Percentiles rank a stretch among this genome's conserved stretches.
phyloP scores from a whole-genome alignment of 1,140 invertebrate species.

The Temnothorax longispinosus region DNA sequence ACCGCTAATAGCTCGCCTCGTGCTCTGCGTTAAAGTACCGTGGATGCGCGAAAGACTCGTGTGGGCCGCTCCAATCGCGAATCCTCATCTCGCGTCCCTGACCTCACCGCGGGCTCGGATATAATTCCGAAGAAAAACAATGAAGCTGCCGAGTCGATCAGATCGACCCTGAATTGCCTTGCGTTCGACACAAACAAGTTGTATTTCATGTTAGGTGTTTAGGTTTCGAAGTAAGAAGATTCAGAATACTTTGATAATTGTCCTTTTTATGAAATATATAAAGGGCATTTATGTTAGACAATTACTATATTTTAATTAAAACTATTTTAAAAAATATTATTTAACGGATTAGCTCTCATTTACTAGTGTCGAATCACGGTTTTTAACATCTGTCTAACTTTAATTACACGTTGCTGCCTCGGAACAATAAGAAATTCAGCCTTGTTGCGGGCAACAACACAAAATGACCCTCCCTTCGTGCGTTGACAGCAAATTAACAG shows the following conservation, averaged over 20 bases:
- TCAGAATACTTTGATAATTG: background rate
- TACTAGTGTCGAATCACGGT: background rate
- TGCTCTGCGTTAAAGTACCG: background rate
- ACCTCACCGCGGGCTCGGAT: slow-evolving; percentile 43
- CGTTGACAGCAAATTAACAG: slow-evolving; percentile 62
- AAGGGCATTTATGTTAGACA: background rate
- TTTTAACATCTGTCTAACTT: background rate
- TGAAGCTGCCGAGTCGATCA: slow-evolving; percentile 45
- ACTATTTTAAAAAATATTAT: background rate
- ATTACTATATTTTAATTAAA: background rate
- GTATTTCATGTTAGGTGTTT: background rate
- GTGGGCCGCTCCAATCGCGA: slow-evolving; percentile 38
- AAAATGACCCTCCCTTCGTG: slow-evolving; percentile 25
- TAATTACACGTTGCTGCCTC: slow-evolving; percentile 2
- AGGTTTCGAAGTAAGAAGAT: background rate
- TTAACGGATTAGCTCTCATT: background rate
- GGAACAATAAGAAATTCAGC: slow-evolving; percentile 11
- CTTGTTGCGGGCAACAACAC: slow-evolving; percentile 19
- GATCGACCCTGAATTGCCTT: slow-evolving; percentile 37
- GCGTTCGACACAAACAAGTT: slow-evolving; percentile 19
- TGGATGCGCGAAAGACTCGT: slow-evolving; percentile 27
- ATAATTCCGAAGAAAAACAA: slow-evolving; percentile 59
- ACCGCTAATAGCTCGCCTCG: background rate
- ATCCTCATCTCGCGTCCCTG: slow-evolving; percentile 59
- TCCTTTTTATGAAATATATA: background rate